Percentiles rank a stretch among this genome's conserved stretches.
phyloP scores from a whole-genome alignment of 2,113 vertebrate genomes.

The Zosterops japonicus region DNA sequence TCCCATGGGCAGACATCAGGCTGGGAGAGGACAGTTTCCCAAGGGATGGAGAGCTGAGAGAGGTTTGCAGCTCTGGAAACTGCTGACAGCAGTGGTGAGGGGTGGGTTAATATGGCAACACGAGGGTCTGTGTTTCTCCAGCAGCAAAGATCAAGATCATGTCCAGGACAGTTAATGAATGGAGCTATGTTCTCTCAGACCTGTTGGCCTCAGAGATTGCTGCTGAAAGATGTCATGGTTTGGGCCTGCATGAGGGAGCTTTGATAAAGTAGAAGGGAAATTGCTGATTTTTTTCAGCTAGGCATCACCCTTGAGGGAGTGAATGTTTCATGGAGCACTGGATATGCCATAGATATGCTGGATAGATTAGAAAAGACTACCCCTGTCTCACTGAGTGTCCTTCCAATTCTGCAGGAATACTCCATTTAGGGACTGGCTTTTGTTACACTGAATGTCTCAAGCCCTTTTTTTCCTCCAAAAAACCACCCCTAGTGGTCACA shows the following conservation, averaged over 20 bases:
- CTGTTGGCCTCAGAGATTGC: accelerated
- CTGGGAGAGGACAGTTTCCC: background rate
- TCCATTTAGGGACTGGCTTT: background rate
- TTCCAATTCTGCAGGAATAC: background rate
- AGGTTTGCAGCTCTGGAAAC: background rate
- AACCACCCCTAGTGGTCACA: accelerated
- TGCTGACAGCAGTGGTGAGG: background rate
- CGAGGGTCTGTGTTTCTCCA: background rate
- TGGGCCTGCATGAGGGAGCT: background rate
- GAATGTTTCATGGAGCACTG: background rate
- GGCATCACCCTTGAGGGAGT: background rate
- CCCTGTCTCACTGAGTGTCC: background rate
- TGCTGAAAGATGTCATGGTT: background rate
- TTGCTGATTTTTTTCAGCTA: background rate
- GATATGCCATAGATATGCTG: background rate
- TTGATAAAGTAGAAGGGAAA: background rate
- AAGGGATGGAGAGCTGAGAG: background rate
- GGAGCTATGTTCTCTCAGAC: background rate
- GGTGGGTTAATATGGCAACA: background rate
- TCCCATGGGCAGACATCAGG: background rate
- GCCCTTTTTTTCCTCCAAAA: background rate
- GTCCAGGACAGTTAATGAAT: background rate
- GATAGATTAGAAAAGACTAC: background rate
- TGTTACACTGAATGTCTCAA: background rate
- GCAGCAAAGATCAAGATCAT: background rate